These are phyloP conservation scores for Pteronotus mesoamericanus DNA, from an alignment of 2,797 vertebrate genomes.

Conservation along the genomic window DNA sequence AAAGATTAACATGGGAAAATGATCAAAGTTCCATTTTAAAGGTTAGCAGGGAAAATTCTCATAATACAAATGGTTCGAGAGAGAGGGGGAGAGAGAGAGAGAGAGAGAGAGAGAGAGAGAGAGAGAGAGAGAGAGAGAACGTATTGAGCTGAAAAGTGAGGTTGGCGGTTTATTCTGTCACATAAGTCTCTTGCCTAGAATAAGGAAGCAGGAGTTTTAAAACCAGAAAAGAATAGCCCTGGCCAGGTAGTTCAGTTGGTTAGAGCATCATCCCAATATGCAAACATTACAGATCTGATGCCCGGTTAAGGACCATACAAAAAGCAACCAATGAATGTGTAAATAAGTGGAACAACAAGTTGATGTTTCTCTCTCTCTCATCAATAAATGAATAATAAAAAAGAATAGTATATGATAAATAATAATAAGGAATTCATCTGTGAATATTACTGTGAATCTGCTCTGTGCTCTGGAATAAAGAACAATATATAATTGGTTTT, in stretches of 20 bases:
- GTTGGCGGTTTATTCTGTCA: neutral
- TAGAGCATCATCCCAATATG: neutral
- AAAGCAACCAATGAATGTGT: neutral
- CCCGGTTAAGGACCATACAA: neutral
- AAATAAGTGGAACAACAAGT: neutral
- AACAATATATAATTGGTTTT: constrained; percentile 20
- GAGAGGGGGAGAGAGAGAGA: neutral
- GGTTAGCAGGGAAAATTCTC: neutral
- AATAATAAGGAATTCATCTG: neutral
- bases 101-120: neutral
- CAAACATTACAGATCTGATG: neutral
- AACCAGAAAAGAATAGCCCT: neutral
- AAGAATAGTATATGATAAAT: neutral
- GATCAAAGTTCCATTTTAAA: neutral
- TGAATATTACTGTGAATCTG: neutral
- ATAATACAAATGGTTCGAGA: neutral
- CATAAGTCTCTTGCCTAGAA: neutral
- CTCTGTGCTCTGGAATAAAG: neutral
- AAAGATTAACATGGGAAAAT: neutral
- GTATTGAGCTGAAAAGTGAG: neutral
- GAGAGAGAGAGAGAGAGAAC: neutral
- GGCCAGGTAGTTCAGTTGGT: neutral
- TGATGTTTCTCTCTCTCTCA: neutral
- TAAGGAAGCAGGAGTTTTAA: neutral
- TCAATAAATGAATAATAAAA: neutral